Percentiles rank a stretch among this genome's conserved stretches.
Conservation (phyloP, 2,113 vertebrate species). For the Speoplatyrhinus poulsoni region DNA sequence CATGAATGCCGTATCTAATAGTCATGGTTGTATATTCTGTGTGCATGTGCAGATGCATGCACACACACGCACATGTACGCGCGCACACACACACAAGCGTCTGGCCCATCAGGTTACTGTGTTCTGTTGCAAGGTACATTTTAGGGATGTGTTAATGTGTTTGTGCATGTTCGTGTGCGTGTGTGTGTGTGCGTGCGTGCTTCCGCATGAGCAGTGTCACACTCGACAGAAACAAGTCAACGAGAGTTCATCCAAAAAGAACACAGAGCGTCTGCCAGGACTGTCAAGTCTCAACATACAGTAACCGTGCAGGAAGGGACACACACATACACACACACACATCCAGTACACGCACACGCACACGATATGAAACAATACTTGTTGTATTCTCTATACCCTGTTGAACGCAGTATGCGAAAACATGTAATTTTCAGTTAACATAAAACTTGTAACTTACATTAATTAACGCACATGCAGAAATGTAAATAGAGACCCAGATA, state of each 20-base stretch:
- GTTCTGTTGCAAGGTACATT: not conserved
- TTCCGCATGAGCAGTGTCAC: constrained; percentile 40
- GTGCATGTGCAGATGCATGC: not conserved
- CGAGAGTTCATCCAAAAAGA: constrained; percentile 67
- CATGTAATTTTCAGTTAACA: constrained; percentile 16
- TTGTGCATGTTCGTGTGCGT: not conserved
- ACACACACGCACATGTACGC: not conserved
- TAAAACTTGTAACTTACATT: not conserved
- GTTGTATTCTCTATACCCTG: constrained; percentile 27
- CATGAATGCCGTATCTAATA: not conserved
- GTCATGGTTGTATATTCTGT: too few relatives aligned
- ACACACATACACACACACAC: constrained; percentile 15
- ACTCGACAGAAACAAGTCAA: constrained; percentile 50
- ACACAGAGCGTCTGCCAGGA: constrained; percentile 55
- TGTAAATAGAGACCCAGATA: too few relatives aligned
- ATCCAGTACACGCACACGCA: constrained; percentile 1
- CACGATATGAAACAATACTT: constrained; percentile 39
- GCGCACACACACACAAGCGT: not conserved
- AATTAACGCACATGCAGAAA: too few relatives aligned
- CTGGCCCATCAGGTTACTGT: not conserved
- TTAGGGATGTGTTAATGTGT: not conserved
- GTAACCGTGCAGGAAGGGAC: constrained; percentile 48
- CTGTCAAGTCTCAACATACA: constrained; percentile 56
- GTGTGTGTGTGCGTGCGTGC: not conserved
- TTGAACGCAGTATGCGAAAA: constrained; percentile 13